A percentile compares a stretch with the other conserved stretches of the same genome.
phyloP scores from a whole-genome alignment of 2,113 vertebrate species.

The Puffinus mauretanicus region DNA sequence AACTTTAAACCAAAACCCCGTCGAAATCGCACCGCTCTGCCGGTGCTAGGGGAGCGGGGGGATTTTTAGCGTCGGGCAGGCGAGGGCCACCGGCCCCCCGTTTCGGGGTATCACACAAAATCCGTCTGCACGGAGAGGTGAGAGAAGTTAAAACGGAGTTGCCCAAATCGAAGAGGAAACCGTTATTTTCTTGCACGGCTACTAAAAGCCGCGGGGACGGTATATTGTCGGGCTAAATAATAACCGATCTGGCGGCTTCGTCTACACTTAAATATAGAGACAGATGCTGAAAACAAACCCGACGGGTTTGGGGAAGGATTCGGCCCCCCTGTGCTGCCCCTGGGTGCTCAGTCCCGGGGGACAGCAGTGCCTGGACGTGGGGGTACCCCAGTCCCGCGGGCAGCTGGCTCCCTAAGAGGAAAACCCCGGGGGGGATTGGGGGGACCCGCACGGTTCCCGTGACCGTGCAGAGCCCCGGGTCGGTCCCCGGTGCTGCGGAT shows the following conservation, averaged over 20 bases:
- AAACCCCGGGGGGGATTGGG: rapidly evolving
- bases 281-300: neutral
- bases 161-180: neutral
- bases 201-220: rapidly evolving
- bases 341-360: neutral
- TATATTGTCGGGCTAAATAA: rapidly evolving
- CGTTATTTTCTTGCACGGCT: neutral
- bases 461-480: neutral
- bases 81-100: neutral
- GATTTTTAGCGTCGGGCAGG: neutral
- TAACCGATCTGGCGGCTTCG: neutral
- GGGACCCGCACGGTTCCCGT: rapidly evolving
- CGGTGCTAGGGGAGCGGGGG: rapidly evolving
- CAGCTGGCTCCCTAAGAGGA: rapidly evolving
- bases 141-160: neutral
- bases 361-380: neutral
- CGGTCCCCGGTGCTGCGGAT: neutral
- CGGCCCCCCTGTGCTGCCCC: neutral
- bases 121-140: neutral
- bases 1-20: neutral
- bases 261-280: rapidly evolving
- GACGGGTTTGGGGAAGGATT: neutral
- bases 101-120: neutral
- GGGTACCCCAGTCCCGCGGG: neutral
- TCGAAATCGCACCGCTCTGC: neutral